Conservation (phyloP, 1,140 invertebrate genomes). For the Drosophila setifemur region DNA sequence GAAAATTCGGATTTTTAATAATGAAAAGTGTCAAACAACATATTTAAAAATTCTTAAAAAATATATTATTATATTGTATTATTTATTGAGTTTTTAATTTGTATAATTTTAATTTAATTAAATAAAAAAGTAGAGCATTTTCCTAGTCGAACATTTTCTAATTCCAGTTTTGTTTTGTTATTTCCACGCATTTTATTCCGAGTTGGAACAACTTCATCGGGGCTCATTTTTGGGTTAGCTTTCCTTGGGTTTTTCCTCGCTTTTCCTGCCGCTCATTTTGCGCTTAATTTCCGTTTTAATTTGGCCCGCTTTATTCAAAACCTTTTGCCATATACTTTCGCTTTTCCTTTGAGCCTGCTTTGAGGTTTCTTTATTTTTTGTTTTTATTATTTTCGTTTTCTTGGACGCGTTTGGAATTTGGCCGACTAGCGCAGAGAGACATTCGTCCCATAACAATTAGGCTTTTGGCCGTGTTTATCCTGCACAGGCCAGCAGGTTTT, state of each 20-base stretch:
- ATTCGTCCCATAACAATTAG: constrained; percentile 42
- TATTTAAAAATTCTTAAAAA: neutral
- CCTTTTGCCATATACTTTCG: constrained; percentile 40
- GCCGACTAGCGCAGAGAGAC: constrained; percentile 11
- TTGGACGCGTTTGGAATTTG: constrained; percentile 26
- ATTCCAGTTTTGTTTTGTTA: constrained; percentile 1
- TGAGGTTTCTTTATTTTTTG: constrained; percentile 5
- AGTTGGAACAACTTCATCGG: constrained; percentile 33
- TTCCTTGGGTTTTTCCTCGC: constrained; percentile 9
- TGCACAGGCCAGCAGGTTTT: constrained; percentile 27
- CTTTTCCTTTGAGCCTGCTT: constrained; percentile 29
- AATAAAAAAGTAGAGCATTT: neutral
- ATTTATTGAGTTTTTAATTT: no score
- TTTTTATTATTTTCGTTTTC: no score
- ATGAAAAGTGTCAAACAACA: neutral
- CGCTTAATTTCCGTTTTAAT: constrained; percentile 73
- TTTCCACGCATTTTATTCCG: constrained; percentile 19
- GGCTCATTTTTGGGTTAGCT: constrained; percentile 14
- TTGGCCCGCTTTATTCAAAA: constrained; percentile 69
- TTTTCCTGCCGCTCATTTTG: constrained; percentile 30
- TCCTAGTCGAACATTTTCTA: neutral
- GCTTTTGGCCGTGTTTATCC: constrained; percentile 19
- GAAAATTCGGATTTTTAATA: neutral
- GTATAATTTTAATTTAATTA: no score
- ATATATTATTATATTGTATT: no score